These are phyloP conservation scores for Neocrepidodera transversa DNA, from an alignment of 2,888 invertebrate genomes.

Conservation along the genomic window DNA sequence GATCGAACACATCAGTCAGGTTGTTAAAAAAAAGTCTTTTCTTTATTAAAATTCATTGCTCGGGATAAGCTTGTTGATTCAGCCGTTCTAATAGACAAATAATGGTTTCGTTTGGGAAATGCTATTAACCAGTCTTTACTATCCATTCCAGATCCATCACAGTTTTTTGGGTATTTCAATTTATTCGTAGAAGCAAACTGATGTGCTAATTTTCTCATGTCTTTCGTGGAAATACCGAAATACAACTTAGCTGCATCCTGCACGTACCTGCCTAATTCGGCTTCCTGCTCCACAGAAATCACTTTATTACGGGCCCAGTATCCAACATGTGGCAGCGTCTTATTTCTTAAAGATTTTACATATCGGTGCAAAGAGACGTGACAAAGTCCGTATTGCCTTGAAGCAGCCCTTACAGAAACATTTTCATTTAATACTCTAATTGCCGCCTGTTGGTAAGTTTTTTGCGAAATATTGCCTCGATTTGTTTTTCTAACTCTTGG, in stretches of 20 bases:
- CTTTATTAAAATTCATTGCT: too few species aligned
- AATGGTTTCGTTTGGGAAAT: too few species aligned
- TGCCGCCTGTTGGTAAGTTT: slow-evolving; percentile 6
- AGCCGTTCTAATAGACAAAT: too few species aligned
- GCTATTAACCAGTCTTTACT: too few species aligned
- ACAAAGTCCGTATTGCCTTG: neutral
- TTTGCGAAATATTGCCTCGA: slow-evolving; percentile 24
- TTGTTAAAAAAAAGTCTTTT: slow-evolving; percentile 20
- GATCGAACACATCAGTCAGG: slow-evolving; percentile 13
- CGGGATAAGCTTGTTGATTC: too few species aligned
- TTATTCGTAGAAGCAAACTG: neutral
- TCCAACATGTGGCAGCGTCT: slow-evolving; percentile 21
- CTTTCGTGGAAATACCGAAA: slow-evolving; percentile 21
- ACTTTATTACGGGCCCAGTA: too few species aligned
- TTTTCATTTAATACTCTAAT: slow-evolving; percentile 26
- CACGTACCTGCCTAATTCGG: slow-evolving; percentile 30
- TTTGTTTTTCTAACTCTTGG: slow-evolving; percentile 27
- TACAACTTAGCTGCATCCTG: slow-evolving; percentile 20
- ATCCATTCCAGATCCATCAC: too few species aligned
- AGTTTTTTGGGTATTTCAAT: too few species aligned
- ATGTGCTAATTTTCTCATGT: slow-evolving; percentile 20
- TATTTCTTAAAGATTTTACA: slow-evolving; percentile 28
- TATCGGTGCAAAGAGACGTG: too few species aligned
- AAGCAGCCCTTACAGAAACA: neutral
- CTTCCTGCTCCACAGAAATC: too few species aligned